Percentiles rank a stretch among this genome's conserved stretches.
phyloP scores from a whole-genome alignment of 2,888 invertebrate species.

The Torymus auratus region DNA sequence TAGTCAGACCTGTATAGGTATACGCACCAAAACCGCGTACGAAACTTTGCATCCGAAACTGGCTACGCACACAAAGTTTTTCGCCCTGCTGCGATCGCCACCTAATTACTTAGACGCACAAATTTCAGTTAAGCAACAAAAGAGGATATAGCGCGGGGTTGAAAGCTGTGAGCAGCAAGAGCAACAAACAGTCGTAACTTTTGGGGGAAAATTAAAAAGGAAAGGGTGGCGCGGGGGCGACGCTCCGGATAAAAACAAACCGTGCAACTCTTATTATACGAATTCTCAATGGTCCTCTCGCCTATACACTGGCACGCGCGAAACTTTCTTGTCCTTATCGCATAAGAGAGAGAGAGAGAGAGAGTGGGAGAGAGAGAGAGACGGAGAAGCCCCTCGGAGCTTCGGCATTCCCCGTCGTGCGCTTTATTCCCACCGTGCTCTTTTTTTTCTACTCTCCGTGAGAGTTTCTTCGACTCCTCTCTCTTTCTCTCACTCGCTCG shows the following conservation, averaged over 20 bases:
- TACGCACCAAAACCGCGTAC: too few relatives aligned
- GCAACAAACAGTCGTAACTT: constrained; percentile 34
- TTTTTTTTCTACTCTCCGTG: constrained; percentile 10
- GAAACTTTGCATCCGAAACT: too few relatives aligned
- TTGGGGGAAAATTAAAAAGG: constrained; percentile 39
- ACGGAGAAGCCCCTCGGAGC: background rate
- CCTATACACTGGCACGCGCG: background rate
- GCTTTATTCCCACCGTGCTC: constrained; percentile 29
- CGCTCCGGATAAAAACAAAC: background rate
- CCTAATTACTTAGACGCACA: constrained; percentile 19
- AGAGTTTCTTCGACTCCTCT: constrained; percentile 21
- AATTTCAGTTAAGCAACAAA: constrained; percentile 29
- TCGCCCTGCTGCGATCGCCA: background rate
- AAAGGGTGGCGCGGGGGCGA: background rate
- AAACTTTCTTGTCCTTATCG: constrained; percentile 23
- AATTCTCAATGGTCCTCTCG: constrained; percentile 36
- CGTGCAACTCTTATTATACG: constrained; percentile 45
- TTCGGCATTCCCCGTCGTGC: constrained; percentile 8
- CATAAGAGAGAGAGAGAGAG: background rate
- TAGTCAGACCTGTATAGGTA: too few relatives aligned
- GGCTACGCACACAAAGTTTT: too few relatives aligned
- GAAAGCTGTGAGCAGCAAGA: background rate
- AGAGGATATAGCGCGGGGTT: background rate
- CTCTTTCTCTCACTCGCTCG: background rate
- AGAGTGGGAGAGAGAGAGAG: background rate